Base-by-base conservation (phyloP, 2,113 vertebrate genomes). In the Rattus rattus region DNA sequence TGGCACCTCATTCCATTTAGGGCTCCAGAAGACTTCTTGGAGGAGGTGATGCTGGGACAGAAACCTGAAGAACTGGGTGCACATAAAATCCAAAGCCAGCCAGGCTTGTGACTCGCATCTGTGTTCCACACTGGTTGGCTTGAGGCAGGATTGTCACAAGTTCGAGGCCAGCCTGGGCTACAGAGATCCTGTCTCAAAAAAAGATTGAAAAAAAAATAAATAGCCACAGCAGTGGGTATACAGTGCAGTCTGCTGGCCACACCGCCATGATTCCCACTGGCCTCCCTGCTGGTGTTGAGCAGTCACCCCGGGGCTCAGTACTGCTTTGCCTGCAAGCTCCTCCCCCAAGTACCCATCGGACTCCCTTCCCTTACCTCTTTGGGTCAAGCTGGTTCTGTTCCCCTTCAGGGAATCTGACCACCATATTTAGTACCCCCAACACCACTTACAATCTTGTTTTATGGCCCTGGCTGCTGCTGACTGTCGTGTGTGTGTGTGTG, bases 1-100 rank as follows among this genome's bases (percentile, higher is more conserved):
- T 2, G 20, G 36, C 3, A 1, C n/a, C 47, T 67, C 20, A 12
- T 22, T n/a, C 14, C 43, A 12, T n/a, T 11, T 77, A 81, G 69
- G 61, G 43, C 1, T 36, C 70, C 5, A 84, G n/a, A 85, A 28
- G 91, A 54, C 93, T 95, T 96, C 72, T 28, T 86, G 59, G 72
- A 72, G 80, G 56, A 79, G 36, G 36, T 1, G 16, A 0, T n/a
- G 36, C 10, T 87, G 24, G 16, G 43, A 5, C 36, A 61, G 26
- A 17, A 4, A 36, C 49, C 43, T 30, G 36, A 39, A n/a, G 69
- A 87, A 80, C 65, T 52, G 47, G 8, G 0, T 73, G n/a, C 22
- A n/a, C 67, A 85, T 3, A 30, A 63, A 84, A 47, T 3, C 26
- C 2, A 43, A 30, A 63, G 59, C 61, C 61, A 85, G 39, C 8